Evolutionary conservation across 2,797 vertebrate species (phyloP), one percentile per base, ranked within the genome.

Genomic region (Tauraco hartlaubi): DNA sequence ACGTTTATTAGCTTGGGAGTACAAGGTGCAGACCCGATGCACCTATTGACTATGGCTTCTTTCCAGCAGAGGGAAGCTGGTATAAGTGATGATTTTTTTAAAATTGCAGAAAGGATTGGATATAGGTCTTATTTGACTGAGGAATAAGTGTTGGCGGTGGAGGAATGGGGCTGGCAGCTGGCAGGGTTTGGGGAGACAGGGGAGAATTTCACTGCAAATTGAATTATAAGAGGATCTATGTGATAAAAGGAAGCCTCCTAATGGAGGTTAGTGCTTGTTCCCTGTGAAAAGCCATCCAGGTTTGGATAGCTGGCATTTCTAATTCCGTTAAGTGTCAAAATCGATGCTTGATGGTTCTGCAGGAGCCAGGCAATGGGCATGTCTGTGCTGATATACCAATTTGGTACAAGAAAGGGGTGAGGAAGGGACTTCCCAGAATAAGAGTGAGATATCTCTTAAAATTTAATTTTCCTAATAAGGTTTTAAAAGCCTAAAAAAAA

Each of bases 401-500:
- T 96, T 84, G 66, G 95, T 92, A 63, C 90, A 94, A 94, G 92
- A 58, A 92, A 87, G 68, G 68, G 59, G 93, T 0, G 3, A 62
- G 72, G 48, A 90, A 89, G 91, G 82, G 83, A 54, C 91, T 94
- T 96, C 85, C 88, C 91, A 94, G 92, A 85, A 94, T 90, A 76
- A 85, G 96, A 97, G 75, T 74, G 62, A 97, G 84, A 86, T 21
- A 29, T 90, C 86, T 96, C 95, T 79, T 92, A 92, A 97, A 97
- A 98, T 97, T 96, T 83, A 97, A 97, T 98, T 96, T 97, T 62
- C 84, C 94, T 97, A 97, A 97, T 96, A 97, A 92, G 87, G 86
- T 95, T 97, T 94, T 96, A 97, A 97, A 97, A 97, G 93, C 89
- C 92, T 96, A 85, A 6, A 3, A 79, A 94, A 89, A 94, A 95